phyloP scores from a whole-genome alignment of 2,888 invertebrate species.

The Trypoxylon attenuatum region DNA sequence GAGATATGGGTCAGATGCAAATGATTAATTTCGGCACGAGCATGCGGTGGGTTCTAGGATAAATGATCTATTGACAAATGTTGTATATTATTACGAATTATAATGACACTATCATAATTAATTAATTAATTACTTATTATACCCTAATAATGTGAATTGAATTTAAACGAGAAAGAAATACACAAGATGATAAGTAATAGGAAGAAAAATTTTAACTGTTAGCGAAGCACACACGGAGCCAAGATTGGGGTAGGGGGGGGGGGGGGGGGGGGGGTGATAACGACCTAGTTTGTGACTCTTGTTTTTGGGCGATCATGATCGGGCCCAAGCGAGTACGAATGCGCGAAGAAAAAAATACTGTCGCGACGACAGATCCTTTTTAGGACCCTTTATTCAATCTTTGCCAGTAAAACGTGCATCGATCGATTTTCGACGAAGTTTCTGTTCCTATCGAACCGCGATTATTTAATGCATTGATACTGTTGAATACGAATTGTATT shows the following conservation, averaged over 20 bases:
- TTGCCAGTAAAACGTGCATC: constrained; percentile 39
- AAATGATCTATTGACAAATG: constrained; percentile 75
- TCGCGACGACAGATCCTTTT: too few species aligned
- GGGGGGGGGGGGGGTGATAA: too few species aligned
- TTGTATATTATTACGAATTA: constrained; percentile 75
- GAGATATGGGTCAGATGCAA: constrained; percentile 26
- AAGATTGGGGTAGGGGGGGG: constrained; percentile 5
- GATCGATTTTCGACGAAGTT: constrained; percentile 32
- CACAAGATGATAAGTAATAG: constrained; percentile 71
- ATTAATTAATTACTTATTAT: constrained; percentile 70
- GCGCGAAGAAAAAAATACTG: not conserved
- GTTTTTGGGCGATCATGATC: constrained; percentile 14
- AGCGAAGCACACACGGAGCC: constrained; percentile 50
- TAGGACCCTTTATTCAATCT: constrained; percentile 13
- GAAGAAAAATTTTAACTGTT: constrained; percentile 71
- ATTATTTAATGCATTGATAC: too few species aligned
- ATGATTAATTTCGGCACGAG: constrained; percentile 58
- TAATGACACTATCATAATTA: constrained; percentile 75
- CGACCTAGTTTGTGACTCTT: constrained; percentile 17
- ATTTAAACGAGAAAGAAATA: constrained; percentile 66
- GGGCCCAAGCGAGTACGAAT: constrained; percentile 1
- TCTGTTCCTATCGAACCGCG: too few species aligned
- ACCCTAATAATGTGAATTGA: constrained; percentile 74
- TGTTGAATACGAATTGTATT: too few species aligned
- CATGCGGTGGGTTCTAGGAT: constrained; percentile 71